phyloP scores from a whole-genome alignment of 2,888 invertebrate species.

The Acleris cristana region DNA sequence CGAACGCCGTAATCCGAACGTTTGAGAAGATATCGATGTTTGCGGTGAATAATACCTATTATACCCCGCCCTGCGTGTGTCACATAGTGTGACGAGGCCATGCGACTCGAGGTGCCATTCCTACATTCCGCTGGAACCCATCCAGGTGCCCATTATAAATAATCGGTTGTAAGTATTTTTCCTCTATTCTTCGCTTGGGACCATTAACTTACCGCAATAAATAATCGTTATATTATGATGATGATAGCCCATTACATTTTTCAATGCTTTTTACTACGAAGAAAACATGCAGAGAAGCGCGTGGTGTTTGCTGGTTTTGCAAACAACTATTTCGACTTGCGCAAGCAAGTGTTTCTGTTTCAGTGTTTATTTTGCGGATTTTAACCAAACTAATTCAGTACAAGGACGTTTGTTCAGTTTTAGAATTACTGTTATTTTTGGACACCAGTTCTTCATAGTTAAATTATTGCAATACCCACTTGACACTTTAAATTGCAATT shows the following conservation, averaged over 20 bases:
- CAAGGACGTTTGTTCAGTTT: constrained; percentile 58
- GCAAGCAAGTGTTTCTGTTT: constrained; percentile 35
- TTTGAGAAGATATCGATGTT: constrained; percentile 75
- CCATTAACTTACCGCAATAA: constrained; percentile 31
- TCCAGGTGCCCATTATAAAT: constrained; percentile 70
- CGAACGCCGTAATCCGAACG: constrained; percentile 75
- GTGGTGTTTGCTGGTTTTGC: constrained; percentile 31
- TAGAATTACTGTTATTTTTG: constrained; percentile 51
- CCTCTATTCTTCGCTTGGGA: constrained; percentile 14
- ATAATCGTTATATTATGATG: constrained; percentile 13
- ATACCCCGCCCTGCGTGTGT: constrained; percentile 50
- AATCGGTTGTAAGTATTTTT: constrained; percentile 43
- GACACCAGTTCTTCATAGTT: constrained; percentile 30
- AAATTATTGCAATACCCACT: constrained; percentile 6
- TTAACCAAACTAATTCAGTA: constrained; percentile 54
- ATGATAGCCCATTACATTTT: constrained; percentile 28
- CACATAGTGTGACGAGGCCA: constrained; percentile 61
- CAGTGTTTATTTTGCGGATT: constrained; percentile 38
- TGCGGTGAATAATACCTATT: constrained; percentile 71
- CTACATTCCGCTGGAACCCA: constrained; percentile 69
- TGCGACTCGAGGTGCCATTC: constrained; percentile 55
- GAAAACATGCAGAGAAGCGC: constrained; percentile 19
- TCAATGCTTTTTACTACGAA: constrained; percentile 32
- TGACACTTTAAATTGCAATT: constrained; percentile 9
- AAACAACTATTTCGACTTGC: constrained; percentile 37